Conservation (phyloP, 2,888 invertebrate genomes). For the Chamaedrilus cognettii region DNA sequence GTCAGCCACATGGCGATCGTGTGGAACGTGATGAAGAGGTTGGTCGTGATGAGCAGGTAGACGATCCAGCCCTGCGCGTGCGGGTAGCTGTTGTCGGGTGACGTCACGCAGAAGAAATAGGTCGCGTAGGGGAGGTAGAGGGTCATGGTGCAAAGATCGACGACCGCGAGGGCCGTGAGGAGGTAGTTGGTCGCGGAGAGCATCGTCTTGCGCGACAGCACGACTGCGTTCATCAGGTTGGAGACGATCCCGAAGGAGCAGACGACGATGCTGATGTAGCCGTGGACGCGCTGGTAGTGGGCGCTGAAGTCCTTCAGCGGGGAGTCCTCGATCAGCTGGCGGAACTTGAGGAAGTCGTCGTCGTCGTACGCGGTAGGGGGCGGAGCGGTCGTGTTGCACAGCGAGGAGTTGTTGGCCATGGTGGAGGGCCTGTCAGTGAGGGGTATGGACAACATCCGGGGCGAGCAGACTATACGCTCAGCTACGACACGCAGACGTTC, state of each 20-base stretch:
- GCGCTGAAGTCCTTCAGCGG: slow-evolving; percentile 32
- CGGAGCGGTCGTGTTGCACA: too few relatives aligned
- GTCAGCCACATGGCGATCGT: slow-evolving; percentile 94
- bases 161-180: slow-evolving; percentile 80
- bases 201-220: slow-evolving; percentile 84
- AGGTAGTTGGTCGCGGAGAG: slow-evolving; percentile 86
- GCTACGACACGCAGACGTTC: too few relatives aligned
- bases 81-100: slow-evolving; percentile 26
- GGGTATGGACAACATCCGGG: too few relatives aligned
- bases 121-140: slow-evolving; percentile 74
- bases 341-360: too few relatives aligned
- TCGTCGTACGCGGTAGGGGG: too few relatives aligned
- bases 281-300: slow-evolving; percentile 67
- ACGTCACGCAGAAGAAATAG: slow-evolving; percentile 35
- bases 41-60: slow-evolving; percentile 49
- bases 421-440: too few relatives aligned
- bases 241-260: slow-evolving; percentile 90
- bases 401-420: too few relatives aligned
- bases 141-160: slow-evolving; percentile 83
- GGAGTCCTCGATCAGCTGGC: slow-evolving; percentile 2
- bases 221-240: slow-evolving; percentile 87
- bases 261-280: slow-evolving; percentile 81
- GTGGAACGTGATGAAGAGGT: slow-evolving; percentile 63
- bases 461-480: too few relatives aligned
- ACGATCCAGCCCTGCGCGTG: slow-evolving; percentile 54